Base-by-base conservation (phyloP, 2,113 vertebrate species). In the Atherinomorus stipes region DNA sequence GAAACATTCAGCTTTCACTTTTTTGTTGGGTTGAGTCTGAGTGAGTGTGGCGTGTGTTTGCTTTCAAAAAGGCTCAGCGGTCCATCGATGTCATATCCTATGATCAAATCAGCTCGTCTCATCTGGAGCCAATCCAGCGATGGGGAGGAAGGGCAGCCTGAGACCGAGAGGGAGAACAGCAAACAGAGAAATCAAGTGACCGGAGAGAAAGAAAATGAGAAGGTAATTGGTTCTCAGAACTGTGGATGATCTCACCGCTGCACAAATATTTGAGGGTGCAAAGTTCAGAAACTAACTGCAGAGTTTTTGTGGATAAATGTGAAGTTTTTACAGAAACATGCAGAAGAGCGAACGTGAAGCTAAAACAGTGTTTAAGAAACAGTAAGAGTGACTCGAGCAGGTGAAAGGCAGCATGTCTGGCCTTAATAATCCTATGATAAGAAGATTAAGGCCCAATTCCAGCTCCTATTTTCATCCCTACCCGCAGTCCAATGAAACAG, bases 251-350 rank as follows among this genome's bases (percentile, higher is more conserved):
- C 40, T 78, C 11, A 60, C 38, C 31, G 11, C 70, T 66, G 49
- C n/a, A 31, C 61, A 69, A 78, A 88, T 80, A 84, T 83, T 72
- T 74, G 53, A 80, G 51, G 34, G 40, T 16, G 18, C 15, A 53
- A 37, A 78, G 72, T 84, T 84, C 52, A 77, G 40, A 62, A 51
- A 26, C n/a, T 56, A 74, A 54, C 61, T 42, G 49, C 53, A 19
- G 58, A 70, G 34, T 37, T 83, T 74, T 49, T 56, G 15, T 42
- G 15, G 31, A 25, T 16, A 15, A n/a, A 63, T 65, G 52, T 1
- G 31, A 73, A 80, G 45, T 64, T 66, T 64, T 71, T 23, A 6
- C 4, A 19, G 16, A 3, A 26, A 26, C n/a, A n/a, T n/a, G n/a
- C n/a, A n/a, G n/a, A n/a, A n/a, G n/a, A n/a, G n/a, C n/a, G n/a